Evolutionary conservation across 2,888 invertebrate species (phyloP).

Genomic region (Myopa tessellatipennis): DNA sequence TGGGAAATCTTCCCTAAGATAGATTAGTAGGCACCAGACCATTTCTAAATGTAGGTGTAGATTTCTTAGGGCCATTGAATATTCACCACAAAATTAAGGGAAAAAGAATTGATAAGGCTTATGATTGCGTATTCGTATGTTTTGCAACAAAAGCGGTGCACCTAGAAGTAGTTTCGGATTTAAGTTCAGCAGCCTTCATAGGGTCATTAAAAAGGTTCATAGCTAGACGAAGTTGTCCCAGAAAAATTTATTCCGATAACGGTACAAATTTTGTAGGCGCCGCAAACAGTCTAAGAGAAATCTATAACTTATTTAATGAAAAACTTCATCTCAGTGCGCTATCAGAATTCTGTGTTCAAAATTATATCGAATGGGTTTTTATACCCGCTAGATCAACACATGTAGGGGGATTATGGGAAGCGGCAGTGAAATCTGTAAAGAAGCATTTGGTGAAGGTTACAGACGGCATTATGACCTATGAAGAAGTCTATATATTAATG

Average conservation of each 20-base stretch:
- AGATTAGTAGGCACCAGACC: no score
- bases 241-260: conserved; percentile 35
- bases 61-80: no score
- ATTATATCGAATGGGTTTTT: conserved; percentile 2
- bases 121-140: neutral
- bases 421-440: conserved; percentile 21
- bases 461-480: neutral
- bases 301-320: conserved; percentile 1
- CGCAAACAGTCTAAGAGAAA: conserved; percentile 31
- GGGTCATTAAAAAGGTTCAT: conserved; percentile 36
- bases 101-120: no score
- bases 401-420: conserved; percentile 39
- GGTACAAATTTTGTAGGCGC: conserved; percentile 37
- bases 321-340: neutral
- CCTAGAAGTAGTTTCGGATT: conserved; percentile 19
- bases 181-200: conserved; percentile 33
- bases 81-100: no score
- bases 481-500: neutral
- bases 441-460: conserved; percentile 8
- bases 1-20: no score
- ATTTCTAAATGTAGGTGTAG: no score
- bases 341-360: conserved; percentile 5
- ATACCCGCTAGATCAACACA: conserved; percentile 14
- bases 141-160: conserved; percentile 20
- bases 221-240: conserved; percentile 1